Evolutionary conservation across 2,113 vertebrate genomes (phyloP).

Genomic region (Misgurnus anguillicaudatus): DNA sequence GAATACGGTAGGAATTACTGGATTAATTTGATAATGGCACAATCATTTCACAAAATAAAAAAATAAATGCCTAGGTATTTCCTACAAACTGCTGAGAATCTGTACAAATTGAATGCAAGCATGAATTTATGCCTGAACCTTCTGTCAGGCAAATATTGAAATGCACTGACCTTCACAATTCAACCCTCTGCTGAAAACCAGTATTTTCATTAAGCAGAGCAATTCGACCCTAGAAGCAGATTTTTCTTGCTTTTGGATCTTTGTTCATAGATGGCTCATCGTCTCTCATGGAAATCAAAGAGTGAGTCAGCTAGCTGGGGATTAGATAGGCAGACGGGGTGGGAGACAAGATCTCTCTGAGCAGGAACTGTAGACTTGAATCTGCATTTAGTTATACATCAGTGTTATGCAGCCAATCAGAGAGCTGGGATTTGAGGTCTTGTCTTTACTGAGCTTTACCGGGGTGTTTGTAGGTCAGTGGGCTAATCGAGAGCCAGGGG

Average conservation of each 20-base stretch:
- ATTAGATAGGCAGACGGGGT: neutral
- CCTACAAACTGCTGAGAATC: too few relatives aligned
- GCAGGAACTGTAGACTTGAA: constrained; percentile 4
- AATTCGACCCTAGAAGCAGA: neutral
- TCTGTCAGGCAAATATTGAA: neutral
- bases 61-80: too few relatives aligned
- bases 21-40: too few relatives aligned
- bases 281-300: constrained; percentile 14
- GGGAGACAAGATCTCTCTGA: constrained; percentile 8
- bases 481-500: constrained; percentile 52
- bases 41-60: too few relatives aligned
- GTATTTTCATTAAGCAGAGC: constrained; percentile 8
- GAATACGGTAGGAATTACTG: too few relatives aligned
- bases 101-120: too few relatives aligned
- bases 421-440: constrained; percentile 19
- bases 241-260: constrained; percentile 4
- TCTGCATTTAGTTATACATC: constrained; percentile 12
- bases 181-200: too few relatives aligned
- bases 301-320: constrained; percentile 20
- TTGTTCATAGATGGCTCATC: constrained; percentile 1
- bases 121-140: too few relatives aligned
- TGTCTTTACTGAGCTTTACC: constrained; percentile 28
- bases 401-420: constrained; percentile 13
- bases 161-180: neutral
- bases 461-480: constrained; percentile 55